phyloP scores from a whole-genome alignment of 2,113 vertebrate genomes.

The Petromus typicus region DNA sequence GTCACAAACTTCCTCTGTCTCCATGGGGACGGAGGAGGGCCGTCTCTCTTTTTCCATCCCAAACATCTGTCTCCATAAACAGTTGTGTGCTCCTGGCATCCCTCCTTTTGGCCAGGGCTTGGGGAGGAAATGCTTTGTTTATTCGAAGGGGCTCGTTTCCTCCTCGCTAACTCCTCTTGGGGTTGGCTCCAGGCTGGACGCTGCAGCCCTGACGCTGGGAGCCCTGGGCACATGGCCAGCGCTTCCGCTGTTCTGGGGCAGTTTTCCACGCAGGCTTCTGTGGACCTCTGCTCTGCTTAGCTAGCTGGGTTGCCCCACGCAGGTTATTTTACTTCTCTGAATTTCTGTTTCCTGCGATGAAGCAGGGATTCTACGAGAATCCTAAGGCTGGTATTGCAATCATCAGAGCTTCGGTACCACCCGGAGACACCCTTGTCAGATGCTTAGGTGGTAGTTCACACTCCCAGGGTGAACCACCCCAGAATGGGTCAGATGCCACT shows the following conservation, averaged over 20 bases:
- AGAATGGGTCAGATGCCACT: rapidly evolving
- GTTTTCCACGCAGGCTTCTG: neutral
- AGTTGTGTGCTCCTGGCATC: constrained; percentile 6
- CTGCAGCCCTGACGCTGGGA: neutral
- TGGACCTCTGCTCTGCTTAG: neutral
- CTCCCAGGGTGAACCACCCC: too few relatives aligned
- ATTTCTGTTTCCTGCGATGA: neutral
- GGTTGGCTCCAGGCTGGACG: neutral
- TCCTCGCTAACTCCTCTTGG: constrained; percentile 15
- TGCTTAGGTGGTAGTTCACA: rapidly evolving
- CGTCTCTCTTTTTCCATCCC: constrained; percentile 66
- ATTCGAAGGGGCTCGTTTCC: constrained; percentile 69
- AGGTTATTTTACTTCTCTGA: constrained; percentile 1
- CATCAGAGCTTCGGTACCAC: neutral
- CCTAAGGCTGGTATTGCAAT: rapidly evolving
- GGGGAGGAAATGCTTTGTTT: constrained; percentile 74
- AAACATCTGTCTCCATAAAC: constrained; percentile 63
- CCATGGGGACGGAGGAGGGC: constrained; percentile 75
- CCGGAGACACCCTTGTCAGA: rapidly evolving
- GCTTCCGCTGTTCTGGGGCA: neutral
- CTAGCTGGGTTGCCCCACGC: neutral
- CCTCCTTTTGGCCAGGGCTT: neutral
- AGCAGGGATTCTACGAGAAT: too few relatives aligned
- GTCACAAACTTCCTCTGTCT: constrained; percentile 82
- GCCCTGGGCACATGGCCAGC: neutral